A percentile compares a stretch with the other conserved stretches of the same genome.
phyloP scores from a whole-genome alignment of 2,113 vertebrate genomes.

The Plotosus lineatus region DNA sequence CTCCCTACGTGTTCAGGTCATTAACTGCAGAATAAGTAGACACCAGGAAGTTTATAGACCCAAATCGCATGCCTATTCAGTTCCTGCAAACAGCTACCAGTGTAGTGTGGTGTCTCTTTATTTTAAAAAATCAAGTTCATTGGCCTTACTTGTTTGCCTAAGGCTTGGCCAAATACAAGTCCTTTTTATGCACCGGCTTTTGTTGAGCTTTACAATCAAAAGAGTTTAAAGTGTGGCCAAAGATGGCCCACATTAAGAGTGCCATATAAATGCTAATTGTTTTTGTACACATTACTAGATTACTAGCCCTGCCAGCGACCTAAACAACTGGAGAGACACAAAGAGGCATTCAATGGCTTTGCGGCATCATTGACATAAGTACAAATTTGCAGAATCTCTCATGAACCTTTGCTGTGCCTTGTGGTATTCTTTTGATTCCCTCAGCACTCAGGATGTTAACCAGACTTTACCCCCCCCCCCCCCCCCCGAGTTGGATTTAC shows the following conservation, averaged over 20 bases:
- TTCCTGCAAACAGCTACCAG: constrained; percentile 55
- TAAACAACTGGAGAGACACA: constrained; percentile 42
- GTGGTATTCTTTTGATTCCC: background rate
- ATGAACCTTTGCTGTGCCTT: background rate
- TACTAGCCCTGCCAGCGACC: constrained; percentile 41
- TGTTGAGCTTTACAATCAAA: constrained; percentile 39
- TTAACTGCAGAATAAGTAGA: constrained; percentile 59
- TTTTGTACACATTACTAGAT: constrained; percentile 54
- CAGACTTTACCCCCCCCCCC: background rate
- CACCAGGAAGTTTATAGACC: constrained; percentile 43
- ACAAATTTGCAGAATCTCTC: constrained; percentile 21
- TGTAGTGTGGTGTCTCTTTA: constrained; percentile 48
- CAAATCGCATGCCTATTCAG: constrained; percentile 52
- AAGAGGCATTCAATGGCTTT: constrained; percentile 35
- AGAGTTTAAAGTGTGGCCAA: constrained; percentile 41
- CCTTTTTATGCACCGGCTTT: constrained; percentile 55
- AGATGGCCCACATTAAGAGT: constrained; percentile 40
- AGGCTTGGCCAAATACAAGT: constrained; percentile 48
- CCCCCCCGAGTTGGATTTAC: background rate
- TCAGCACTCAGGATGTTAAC: background rate
- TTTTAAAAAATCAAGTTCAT: constrained; percentile 8
- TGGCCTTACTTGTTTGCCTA: constrained; percentile 64
- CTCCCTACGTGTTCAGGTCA: constrained; percentile 64
- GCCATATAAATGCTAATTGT: constrained; percentile 56
- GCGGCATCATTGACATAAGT: constrained; percentile 17